A percentile compares a stretch with the other conserved stretches of the same genome.
phyloP scores from a whole-genome alignment of 2,113 vertebrate species.

The Blennius ocellaris region DNA sequence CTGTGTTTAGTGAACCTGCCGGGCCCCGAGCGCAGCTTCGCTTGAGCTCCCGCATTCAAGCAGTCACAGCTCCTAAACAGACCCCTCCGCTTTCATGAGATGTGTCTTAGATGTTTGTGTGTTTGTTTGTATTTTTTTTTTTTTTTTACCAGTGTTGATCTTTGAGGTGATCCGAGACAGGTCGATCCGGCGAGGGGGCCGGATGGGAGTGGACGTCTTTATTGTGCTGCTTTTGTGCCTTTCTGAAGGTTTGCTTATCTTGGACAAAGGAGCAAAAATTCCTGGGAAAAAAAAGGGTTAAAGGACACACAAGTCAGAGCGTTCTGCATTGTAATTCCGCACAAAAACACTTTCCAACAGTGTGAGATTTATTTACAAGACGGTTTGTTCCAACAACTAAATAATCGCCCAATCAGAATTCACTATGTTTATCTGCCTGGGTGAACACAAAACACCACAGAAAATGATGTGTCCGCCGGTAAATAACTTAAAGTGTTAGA shows the following conservation, averaged over 20 bases:
- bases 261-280: slow-evolving; percentile 97
- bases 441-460: no score
- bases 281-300: slow-evolving; percentile 77
- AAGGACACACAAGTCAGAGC: neutral
- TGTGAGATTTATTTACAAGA: no score
- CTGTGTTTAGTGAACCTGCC: slow-evolving; percentile 1
- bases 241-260: slow-evolving; percentile 91
- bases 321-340: neutral
- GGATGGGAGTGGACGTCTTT: slow-evolving; percentile 66
- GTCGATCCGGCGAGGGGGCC: slow-evolving; percentile 84
- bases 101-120: no score
- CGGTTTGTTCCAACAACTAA: no score
- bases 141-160: slow-evolving; percentile 88
- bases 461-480: no score
- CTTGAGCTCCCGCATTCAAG: neutral
- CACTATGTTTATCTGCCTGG: no score
- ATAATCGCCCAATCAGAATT: no score
- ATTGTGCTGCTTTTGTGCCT: slow-evolving; percentile 78
- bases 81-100: neutral
- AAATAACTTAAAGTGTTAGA: no score
- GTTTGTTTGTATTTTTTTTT: no score
- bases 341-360: no score
- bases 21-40: slow-evolving; percentile 3
- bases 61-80: neutral
- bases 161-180: slow-evolving; percentile 87